Base-by-base conservation (phyloP, 2,113 vertebrate genomes). In the Larimichthys crocea region DNA sequence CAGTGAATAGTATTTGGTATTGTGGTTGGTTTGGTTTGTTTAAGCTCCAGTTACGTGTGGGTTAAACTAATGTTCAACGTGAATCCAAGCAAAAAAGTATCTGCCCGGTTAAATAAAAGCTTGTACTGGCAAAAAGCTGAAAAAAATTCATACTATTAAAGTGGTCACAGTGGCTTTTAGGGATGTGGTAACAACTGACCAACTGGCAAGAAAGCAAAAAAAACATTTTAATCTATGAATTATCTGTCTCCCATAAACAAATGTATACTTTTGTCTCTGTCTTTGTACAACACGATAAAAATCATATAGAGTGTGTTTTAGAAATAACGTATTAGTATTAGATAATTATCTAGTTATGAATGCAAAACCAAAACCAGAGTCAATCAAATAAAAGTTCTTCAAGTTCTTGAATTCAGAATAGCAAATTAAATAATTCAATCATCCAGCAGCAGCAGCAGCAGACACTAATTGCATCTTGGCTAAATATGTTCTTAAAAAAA, bases 361-460 rank as follows among this genome's bases (percentile, higher is more conserved):
- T 24, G 24, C 12, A 53, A 60, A 62, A 62, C 62, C 17, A 26
- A 67, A 67, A 83, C 60, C 22, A n/a, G 2, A 40, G 35, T 55
- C 29, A 19, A 86, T 83, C 40, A 46, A 65, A 79, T 80, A 26
- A n/a, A 74, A 66, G 0, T 3, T 31, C 31, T 31, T 31, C 31
- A 5, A 49, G n/a, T 75, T 84, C 61, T 62, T 22, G 72, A 89
- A 82, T 70, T 70, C 20, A 73, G 17, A 66, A 24, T 35, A 0
- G 29, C 15, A 74, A 88, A 88, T 79, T 1, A 74, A 88, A 78
- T 86, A 65, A 89, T 69, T 60, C 0, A 74, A 86, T 84, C 53
- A 82, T 12, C 59, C 2, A 3, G 24, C 20, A 80, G 29, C 29
- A 29, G 55, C n/a, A n/a, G n/a, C 16, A 64, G 26, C 48, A n/a